phyloP scores from a whole-genome alignment of 2,888 invertebrate species.

The Noctua janthina region DNA sequence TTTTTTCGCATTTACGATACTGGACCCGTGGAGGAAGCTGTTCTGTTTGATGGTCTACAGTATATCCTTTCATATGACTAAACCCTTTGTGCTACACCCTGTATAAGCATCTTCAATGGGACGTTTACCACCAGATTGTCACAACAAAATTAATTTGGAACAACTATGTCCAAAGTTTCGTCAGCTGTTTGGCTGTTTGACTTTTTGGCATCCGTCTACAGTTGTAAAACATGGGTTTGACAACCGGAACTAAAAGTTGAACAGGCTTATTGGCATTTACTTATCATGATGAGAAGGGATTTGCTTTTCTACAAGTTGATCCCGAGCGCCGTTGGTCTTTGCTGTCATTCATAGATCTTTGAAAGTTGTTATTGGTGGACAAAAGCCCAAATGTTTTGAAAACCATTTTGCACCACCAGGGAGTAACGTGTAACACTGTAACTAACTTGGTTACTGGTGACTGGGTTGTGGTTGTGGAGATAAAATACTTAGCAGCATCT shows the following conservation, averaged over 20 bases:
- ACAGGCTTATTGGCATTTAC: background rate
- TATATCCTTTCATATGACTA: too few species aligned
- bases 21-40: too few species aligned
- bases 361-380: background rate
- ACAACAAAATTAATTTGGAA: background rate
- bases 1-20: too few species aligned
- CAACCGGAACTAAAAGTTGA: background rate
- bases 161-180: background rate
- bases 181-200: background rate
- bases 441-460: background rate
- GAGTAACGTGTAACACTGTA: background rate
- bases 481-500: background rate
- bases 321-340: background rate
- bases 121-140: background rate
- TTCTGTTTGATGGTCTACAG: too few species aligned
- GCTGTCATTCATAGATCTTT: background rate
- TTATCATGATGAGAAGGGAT: too few species aligned
- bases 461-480: background rate
- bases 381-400: background rate
- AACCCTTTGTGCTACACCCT: too few species aligned
- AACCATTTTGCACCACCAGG: background rate
- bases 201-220: background rate
- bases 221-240: background rate
- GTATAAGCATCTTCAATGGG: too few species aligned
- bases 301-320: background rate